phyloP scores from a whole-genome alignment of 1,140 invertebrate species.

The Neodiprion pinetum region DNA sequence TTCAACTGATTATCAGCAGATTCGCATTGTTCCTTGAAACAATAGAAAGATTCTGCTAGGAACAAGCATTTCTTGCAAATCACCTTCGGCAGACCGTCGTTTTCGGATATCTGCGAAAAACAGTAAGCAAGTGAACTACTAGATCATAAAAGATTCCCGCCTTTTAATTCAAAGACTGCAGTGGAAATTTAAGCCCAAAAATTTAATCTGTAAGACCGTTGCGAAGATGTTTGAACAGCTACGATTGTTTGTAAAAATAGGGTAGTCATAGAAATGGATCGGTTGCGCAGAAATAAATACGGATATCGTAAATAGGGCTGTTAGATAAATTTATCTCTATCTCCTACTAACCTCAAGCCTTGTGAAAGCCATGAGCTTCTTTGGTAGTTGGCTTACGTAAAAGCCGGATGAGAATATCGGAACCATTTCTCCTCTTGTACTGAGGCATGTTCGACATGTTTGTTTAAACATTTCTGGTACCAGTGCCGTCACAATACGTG shows the following conservation, averaged over 20 bases:
- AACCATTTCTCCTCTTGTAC: slow-evolving; percentile 26
- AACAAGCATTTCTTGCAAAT: slow-evolving; percentile 37
- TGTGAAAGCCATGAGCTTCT: slow-evolving; percentile 23
- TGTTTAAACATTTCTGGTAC: background rate
- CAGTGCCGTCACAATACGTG: background rate
- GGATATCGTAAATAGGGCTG: background rate
- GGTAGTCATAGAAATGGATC: background rate
- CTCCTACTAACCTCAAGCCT: slow-evolving; percentile 29
- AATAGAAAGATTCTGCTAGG: slow-evolving; percentile 31
- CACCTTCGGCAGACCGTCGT: slow-evolving; percentile 30
- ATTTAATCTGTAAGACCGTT: background rate
- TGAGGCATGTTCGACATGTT: slow-evolving; percentile 27
- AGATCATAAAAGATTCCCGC: background rate
- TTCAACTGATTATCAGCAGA: slow-evolving; percentile 28
- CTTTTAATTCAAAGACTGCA: background rate
- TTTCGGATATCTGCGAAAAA: slow-evolving; percentile 23
- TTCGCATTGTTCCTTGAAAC: slow-evolving; percentile 35
- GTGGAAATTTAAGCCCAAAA: background rate
- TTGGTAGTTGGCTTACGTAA: slow-evolving; percentile 26
- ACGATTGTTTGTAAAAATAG: background rate
- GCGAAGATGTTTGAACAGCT: background rate
- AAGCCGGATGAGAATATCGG: slow-evolving; percentile 25
- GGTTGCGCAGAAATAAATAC: background rate
- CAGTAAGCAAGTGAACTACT: background rate
- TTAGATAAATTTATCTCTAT: background rate